Evolutionary conservation across 2,888 invertebrate species (phyloP).

Genomic region (Allygus modestus): DNA sequence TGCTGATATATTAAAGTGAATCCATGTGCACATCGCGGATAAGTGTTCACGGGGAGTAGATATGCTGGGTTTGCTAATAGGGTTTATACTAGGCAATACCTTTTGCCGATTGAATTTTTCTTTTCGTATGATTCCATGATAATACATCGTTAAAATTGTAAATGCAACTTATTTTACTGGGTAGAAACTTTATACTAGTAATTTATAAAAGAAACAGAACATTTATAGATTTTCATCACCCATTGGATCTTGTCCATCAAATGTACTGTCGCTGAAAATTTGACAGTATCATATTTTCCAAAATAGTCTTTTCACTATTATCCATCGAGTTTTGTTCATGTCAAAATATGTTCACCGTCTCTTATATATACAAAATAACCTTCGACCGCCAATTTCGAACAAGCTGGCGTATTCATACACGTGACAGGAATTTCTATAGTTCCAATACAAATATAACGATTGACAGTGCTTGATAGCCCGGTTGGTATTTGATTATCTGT

Average conservation of each 20-base stretch:
- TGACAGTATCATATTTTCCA: too few relatives aligned
- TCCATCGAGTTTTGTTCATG: too few relatives aligned
- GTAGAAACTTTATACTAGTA: too few relatives aligned
- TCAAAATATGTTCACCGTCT: too few relatives aligned
- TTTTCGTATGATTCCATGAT: too few relatives aligned
- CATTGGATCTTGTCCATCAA: too few relatives aligned
- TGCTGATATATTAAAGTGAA: background rate
- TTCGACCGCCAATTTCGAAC: background rate
- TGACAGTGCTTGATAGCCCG: background rate
- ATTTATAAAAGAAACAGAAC: too few relatives aligned
- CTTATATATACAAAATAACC: background rate
- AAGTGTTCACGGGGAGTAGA: constrained; percentile 40
- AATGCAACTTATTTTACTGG: too few relatives aligned
- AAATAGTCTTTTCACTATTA: too few relatives aligned
- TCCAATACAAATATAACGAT: constrained; percentile 2
- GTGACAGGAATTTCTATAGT: background rate
- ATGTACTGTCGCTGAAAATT: too few relatives aligned
- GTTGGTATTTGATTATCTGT: constrained; percentile 44
- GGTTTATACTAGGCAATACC: constrained; percentile 47
- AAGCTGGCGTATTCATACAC: background rate
- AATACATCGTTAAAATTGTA: too few relatives aligned
- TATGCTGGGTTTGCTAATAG: constrained; percentile 34
- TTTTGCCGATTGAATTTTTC: background rate
- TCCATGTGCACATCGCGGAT: constrained; percentile 39
- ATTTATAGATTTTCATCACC: too few relatives aligned